Evolutionary conservation across 2,888 invertebrate genomes (phyloP), one percentile per base, ranked within the genome.

Genomic region (Tenthredo amoena): DNA sequence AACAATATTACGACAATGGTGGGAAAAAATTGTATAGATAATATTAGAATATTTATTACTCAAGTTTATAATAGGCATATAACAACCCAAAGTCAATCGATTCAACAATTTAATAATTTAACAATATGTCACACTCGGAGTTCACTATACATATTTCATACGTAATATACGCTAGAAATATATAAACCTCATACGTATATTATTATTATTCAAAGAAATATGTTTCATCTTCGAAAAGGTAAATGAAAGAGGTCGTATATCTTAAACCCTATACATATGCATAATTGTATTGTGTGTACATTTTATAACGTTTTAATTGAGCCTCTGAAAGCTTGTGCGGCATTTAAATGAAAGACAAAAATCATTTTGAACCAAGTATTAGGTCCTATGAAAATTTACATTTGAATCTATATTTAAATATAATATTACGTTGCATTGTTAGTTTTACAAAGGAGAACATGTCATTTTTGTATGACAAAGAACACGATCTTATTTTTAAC

Each of bases 321-420:
- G 81, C 81, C 81, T 81, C 81, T 81, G 81, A 81, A 62, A 81
- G 58, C 81, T 58, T 81, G 79, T 81, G 81, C 81, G 81, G 15
- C 18, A 40, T 40, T 37, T 34, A 37, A 58, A 81, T 50, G 55
- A 26, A 55, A 55, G 55, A 47, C 77, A 77, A 34, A 18, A 77
- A 50, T 31, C 18, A 77, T 50, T 55, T 50, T 34, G 18, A 18
- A 50, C 37, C 21, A 50, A 74, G 40, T 15, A 47, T 47, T 47
- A 47, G 47, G 43, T 43, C 31, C 31, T 55, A 77, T 26, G n/a
- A 10, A 77, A 77, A 55, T 50, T 47, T 26, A 77, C 77, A 55
- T 50, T 47, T 55, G 2, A 31, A 77, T 50, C 77, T 77, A 31
- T 55, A 31, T 34, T 50, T 18, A 55, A 31, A 76, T 76, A 55